Evolutionary conservation across 2,888 invertebrate genomes (phyloP).

Genomic region (Deroplatys truncata): DNA sequence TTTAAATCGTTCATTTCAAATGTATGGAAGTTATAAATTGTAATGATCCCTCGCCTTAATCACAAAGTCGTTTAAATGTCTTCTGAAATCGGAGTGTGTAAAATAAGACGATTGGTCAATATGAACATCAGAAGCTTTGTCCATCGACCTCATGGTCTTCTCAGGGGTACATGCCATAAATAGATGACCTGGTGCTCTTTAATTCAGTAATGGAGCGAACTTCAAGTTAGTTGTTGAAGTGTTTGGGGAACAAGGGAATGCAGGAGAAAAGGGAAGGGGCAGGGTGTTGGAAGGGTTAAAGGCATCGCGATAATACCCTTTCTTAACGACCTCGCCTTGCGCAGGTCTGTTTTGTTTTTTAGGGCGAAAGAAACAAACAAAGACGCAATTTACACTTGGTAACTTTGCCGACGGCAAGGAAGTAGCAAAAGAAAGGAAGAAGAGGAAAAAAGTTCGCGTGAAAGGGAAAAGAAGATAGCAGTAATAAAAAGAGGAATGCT

Average conservation of each 20-base stretch:
- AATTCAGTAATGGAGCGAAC: background rate
- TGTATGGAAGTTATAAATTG: no score
- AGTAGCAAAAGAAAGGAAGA: background rate
- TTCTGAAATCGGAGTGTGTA: no score
- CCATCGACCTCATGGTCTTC: background rate
- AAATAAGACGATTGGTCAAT: no score
- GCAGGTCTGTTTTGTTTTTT: background rate
- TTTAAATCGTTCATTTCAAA: no score
- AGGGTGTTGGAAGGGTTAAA: background rate
- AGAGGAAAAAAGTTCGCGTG: background rate
- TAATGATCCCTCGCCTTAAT: no score
- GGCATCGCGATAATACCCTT: background rate
- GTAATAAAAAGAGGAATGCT: background rate
- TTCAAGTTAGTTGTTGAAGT: background rate
- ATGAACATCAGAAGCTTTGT: background rate
- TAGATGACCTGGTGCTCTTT: background rate
- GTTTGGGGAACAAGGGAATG: background rate
- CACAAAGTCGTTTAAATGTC: no score
- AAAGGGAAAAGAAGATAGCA: background rate
- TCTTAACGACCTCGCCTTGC: background rate
- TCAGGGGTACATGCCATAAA: background rate
- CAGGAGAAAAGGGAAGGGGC: background rate
- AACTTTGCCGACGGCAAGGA: background rate
- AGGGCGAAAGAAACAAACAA: background rate
- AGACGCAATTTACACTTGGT: background rate